Conservation (phyloP, 2,888 invertebrate genomes). For the Dendrolimus houi region DNA sequence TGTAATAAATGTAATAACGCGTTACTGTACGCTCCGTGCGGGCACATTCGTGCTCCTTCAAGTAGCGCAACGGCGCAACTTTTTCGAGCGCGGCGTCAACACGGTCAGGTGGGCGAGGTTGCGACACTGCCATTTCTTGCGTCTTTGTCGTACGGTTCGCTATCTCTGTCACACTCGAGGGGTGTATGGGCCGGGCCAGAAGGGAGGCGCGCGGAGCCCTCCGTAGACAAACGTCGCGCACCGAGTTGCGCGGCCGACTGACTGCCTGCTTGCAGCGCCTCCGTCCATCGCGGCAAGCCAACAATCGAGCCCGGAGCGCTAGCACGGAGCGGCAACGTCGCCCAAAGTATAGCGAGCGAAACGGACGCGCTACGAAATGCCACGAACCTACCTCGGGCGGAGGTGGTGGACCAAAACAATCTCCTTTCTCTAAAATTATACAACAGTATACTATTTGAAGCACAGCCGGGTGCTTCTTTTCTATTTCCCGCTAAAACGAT, state of each 20-base stretch:
- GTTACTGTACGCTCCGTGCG: slow-evolving; percentile 57
- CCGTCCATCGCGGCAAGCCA: slow-evolving; percentile 32
- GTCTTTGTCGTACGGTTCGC: slow-evolving; percentile 37
- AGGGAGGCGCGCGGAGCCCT: slow-evolving; percentile 53
- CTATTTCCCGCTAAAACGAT: slow-evolving; percentile 36
- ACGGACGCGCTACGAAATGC: slow-evolving; percentile 65
- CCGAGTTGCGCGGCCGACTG: slow-evolving; percentile 74
- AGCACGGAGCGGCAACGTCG: slow-evolving; percentile 61
- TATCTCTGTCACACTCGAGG: slow-evolving; percentile 53
- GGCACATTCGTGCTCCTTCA: slow-evolving; percentile 72
- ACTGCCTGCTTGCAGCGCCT: slow-evolving; percentile 48
- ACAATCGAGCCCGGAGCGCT: slow-evolving; percentile 45
- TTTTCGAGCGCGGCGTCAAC: slow-evolving; percentile 75
- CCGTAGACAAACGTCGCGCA: slow-evolving; percentile 72
- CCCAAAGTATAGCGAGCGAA: slow-evolving; percentile 57
- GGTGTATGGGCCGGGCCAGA: slow-evolving; percentile 22
- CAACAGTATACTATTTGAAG: slow-evolving; percentile 43
- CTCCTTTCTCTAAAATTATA: slow-evolving; percentile 74
- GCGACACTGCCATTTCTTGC: slow-evolving; percentile 66
- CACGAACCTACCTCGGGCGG: slow-evolving; percentile 49
- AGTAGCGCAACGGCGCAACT: slow-evolving; percentile 76
- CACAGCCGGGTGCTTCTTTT: slow-evolving; percentile 31
- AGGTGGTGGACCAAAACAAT: slow-evolving; percentile 73
- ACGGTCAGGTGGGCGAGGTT: slow-evolving; percentile 77
- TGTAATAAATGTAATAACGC: slow-evolving; percentile 58